Evolutionary conservation across 1,140 invertebrate species (phyloP).

Genomic region (Hyposmocoma kahamanoa): DNA sequence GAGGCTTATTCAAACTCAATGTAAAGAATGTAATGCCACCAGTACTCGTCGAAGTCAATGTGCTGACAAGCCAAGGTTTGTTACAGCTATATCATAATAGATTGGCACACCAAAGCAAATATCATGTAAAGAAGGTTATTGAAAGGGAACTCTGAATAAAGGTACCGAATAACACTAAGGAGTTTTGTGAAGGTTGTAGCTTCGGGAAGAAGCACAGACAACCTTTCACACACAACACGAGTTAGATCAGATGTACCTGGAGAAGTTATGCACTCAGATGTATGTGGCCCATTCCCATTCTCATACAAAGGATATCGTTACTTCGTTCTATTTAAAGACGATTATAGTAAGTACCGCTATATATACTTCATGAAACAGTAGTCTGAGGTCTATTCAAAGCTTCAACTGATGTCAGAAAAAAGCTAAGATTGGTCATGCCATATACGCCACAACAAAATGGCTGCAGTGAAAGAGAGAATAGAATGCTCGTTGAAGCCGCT

Average conservation of each 20-base stretch:
- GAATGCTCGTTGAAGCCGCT: slow-evolving; percentile 3
- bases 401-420: slow-evolving; percentile 2
- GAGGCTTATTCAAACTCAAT: slow-evolving; percentile 7
- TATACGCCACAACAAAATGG: slow-evolving; percentile 47
- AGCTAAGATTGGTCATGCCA: slow-evolving; percentile 27
- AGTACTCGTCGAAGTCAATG: neutral
- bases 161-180: neutral
- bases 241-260: slow-evolving; percentile 13
- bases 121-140: neutral
- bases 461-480: slow-evolving; percentile 30
- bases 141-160: slow-evolving; percentile 8
- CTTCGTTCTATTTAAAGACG: slow-evolving; percentile 13
- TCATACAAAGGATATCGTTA: neutral
- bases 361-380: slow-evolving; percentile 10
- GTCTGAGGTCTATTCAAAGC: slow-evolving; percentile 2
- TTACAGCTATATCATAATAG: slow-evolving; percentile 5
- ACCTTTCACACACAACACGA: slow-evolving; percentile 11
- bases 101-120: neutral
- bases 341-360: slow-evolving; percentile 2
- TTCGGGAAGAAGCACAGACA: slow-evolving; percentile 18
- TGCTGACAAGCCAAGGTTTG: neutral
- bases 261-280: slow-evolving; percentile 9
- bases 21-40: neutral
- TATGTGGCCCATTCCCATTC: slow-evolving; percentile 10
- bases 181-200: slow-evolving; percentile 14